Base-by-base conservation (phyloP, 2,888 invertebrate species). In the Tiliacea citrago region DNA sequence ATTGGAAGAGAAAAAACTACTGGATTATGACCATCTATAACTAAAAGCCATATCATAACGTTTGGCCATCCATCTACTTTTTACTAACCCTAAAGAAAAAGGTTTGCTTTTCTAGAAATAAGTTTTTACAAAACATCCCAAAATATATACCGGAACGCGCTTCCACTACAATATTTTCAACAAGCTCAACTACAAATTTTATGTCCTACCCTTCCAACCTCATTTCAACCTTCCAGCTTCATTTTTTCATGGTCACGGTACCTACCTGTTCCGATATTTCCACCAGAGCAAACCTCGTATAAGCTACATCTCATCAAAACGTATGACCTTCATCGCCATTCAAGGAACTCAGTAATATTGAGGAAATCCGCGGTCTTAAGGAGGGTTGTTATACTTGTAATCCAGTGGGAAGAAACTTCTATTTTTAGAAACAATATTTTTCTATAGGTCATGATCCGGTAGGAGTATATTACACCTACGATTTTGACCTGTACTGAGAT, bases 221-320 rank as follows among this genome's bases (percentile, higher is more conserved):
- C 42, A 78, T 70, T 76, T 77, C 55, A 70, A 35, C 24, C 7
- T 70, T 39, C 21, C 24, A 61, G 57, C 9, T 24, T 57, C n/a
- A 69, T 76, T 71, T 82, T 83, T 86, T 66, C 79, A 78, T 62
- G 81, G 79, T 79, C 81, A 75, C 75, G 73, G 69, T 51, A 79
- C 73, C 62, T 51, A 79, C 73, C 62, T 55, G 65, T 69, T 24
- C 57, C 67, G 21, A 84, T 86, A 84, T 84, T 88, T 81, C 55
- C 81, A 82, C 80, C 65, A 77, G 69, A 75, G 80, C 71, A 82
- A 88, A 85, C 73, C 85, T 86, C 81, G 81, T 84, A 77, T 70
- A 68, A 66, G 82, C 77, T 63, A 82, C 86, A 88, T 88, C 86
- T 88, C 89, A 89, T 89, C 88, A 87, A 81, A 88, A 84, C 68